These are phyloP conservation scores for Botia almorhae DNA, from an alignment of 2,797 vertebrate species.

Conservation along the genomic window DNA sequence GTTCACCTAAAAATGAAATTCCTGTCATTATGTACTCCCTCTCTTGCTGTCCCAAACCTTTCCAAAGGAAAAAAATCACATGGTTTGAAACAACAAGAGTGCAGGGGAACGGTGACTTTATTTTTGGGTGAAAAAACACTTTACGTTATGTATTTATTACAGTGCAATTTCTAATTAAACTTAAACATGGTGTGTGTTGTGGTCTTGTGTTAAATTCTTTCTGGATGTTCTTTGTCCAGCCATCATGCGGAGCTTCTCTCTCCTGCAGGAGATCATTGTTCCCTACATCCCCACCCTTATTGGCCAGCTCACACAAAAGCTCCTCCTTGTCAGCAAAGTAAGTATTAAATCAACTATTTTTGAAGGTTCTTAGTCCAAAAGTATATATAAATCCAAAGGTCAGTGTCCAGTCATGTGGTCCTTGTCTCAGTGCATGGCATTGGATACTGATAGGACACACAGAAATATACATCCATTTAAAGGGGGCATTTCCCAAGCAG, in stretches of 20 bases:
- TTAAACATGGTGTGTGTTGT: neutral
- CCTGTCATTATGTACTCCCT: no score
- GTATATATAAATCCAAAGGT: neutral
- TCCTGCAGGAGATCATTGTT: conserved; percentile 95
- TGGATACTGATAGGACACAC: conserved; percentile 50
- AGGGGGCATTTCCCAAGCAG: conserved; percentile 55
- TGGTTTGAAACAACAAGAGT: no score
- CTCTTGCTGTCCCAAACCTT: no score
- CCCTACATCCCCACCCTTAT: conserved; percentile 96
- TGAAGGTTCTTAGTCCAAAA: no score
- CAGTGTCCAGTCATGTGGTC: conserved; percentile 46
- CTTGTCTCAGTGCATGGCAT: conserved; percentile 46
- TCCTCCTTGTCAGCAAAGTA: conserved; percentile 98
- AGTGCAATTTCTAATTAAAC: no score
- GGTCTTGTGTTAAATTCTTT: neutral
- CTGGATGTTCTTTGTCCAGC: conserved; percentile 74
- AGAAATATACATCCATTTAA: conserved; percentile 49
- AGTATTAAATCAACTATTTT: conserved; percentile 37
- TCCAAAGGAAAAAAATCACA: no score
- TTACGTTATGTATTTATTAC: no score
- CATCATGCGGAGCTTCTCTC: conserved; percentile 98
- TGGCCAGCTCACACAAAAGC: conserved; percentile 94
- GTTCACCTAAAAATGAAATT: neutral
- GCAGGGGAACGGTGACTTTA: no score
- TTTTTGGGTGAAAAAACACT: no score